Evolutionary conservation across 1,140 invertebrate genomes (phyloP).

Genomic region (Antheraea mylitta): DNA sequence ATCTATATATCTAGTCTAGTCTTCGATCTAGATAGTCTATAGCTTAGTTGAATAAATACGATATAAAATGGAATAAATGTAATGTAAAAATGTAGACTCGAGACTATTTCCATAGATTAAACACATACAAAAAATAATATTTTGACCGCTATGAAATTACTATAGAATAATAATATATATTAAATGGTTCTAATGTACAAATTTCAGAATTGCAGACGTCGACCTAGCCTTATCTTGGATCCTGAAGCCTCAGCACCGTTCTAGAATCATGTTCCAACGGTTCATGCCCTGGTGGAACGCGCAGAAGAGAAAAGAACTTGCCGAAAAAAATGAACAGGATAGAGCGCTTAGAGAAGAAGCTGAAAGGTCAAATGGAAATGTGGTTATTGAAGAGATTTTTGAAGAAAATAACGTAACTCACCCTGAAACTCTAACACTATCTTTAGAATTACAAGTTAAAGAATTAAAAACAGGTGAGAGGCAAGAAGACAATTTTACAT

Average conservation of each 20-base stretch:
- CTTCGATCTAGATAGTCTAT: too few species aligned
- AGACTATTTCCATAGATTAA: too few species aligned
- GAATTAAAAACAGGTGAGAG: neutral
- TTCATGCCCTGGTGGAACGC: constrained; percentile 76
- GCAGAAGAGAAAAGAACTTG: constrained; percentile 52
- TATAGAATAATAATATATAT: neutral
- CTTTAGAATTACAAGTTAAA: neutral
- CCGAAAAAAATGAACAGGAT: constrained; percentile 52
- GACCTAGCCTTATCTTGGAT: constrained; percentile 74
- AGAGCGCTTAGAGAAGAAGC: constrained; percentile 28
- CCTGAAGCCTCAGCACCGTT: constrained; percentile 68
- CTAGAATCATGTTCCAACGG: constrained; percentile 66
- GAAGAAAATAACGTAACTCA: neutral
- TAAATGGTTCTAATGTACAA: neutral
- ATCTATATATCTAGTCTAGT: too few species aligned
- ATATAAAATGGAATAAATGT: too few species aligned
- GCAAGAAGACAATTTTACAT: neutral
- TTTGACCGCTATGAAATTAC: too few species aligned
- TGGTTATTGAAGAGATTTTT: neutral
- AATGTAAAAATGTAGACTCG: too few species aligned
- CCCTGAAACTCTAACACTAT: neutral
- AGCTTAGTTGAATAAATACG: too few species aligned
- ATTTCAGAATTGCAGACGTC: constrained; percentile 68
- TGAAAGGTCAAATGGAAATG: neutral
- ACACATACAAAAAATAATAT: too few species aligned